phyloP scores from a whole-genome alignment of 2,888 invertebrate species.

The Nycteola revayana region DNA sequence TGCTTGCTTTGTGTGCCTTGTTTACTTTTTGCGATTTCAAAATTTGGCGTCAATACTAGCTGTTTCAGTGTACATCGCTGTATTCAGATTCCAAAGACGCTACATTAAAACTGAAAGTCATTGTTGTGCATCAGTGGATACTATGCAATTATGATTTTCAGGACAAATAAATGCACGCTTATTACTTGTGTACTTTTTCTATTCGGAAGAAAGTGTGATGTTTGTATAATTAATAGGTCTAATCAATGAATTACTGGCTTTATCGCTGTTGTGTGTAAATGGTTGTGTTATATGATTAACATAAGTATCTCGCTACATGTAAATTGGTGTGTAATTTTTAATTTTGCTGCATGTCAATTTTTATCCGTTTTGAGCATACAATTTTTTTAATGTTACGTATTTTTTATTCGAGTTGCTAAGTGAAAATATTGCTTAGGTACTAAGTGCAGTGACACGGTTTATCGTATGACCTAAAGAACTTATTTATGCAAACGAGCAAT shows the following conservation, averaged over 20 bases:
- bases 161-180: constrained; percentile 48
- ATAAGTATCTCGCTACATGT: background rate
- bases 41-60: constrained; percentile 68
- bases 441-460: no score
- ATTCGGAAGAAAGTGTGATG: constrained; percentile 29
- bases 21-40: no score
- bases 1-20: no score
- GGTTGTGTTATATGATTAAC: constrained; percentile 3
- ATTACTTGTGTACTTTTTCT: constrained; percentile 15
- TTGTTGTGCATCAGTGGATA: constrained; percentile 39
- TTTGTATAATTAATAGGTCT: constrained; percentile 28
- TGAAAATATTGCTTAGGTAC: no score
- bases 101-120: constrained; percentile 60
- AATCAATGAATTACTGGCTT: constrained; percentile 21
- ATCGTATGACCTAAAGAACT: no score
- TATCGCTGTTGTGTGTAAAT: constrained; percentile 15
- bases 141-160: constrained; percentile 49
- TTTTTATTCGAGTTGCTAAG: no score
- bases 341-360: background rate
- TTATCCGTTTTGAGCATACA: background rate
- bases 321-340: background rate
- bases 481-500: no score
- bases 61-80: constrained; percentile 55
- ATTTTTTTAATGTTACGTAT: background rate
- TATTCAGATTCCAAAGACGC: constrained; percentile 74